Percentiles rank a stretch among this genome's conserved stretches.
Evolutionary conservation across 2,113 vertebrate species (phyloP).

Genomic region (Mesembrinibis cayennensis): DNA sequence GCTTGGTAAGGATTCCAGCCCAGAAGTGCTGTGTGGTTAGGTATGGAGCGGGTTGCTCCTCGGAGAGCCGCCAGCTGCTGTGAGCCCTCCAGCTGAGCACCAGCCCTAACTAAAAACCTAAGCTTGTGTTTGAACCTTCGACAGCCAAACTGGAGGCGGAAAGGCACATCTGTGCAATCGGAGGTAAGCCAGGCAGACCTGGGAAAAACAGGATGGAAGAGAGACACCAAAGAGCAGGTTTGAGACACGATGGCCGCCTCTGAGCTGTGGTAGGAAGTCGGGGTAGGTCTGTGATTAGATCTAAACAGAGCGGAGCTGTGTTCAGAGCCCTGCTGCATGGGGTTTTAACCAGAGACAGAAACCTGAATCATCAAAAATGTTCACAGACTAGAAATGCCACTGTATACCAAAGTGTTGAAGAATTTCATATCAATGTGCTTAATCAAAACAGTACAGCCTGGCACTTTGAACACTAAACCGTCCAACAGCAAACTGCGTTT

Average conservation of each 20-base stretch:
- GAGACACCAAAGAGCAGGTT: not conserved
- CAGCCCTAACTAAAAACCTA: not conserved
- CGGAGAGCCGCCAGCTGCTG: not conserved
- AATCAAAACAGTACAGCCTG: not conserved
- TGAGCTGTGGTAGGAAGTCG: not conserved
- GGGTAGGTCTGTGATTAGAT: not conserved
- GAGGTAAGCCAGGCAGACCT: not conserved
- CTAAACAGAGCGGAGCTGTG: not conserved
- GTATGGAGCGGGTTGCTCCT: rapidly evolving
- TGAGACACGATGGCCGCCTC: not conserved
- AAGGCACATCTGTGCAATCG: not conserved
- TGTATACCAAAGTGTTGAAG: not conserved
- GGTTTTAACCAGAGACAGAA: not conserved
- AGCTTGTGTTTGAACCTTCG: not conserved
- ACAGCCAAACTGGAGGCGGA: not conserved
- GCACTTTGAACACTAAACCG: not conserved
- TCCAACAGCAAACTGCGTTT: rapidly evolving
- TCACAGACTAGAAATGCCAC: not conserved
- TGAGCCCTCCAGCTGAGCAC: not conserved
- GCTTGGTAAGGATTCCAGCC: not conserved
- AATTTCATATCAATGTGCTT: not conserved
- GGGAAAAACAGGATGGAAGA: not conserved
- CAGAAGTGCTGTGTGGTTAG: not conserved
- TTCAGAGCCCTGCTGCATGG: not conserved
- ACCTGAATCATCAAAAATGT: not conserved